phyloP scores from a whole-genome alignment of 64 coral and sea anemone genomes.

The Montipora sp. region DNA sequence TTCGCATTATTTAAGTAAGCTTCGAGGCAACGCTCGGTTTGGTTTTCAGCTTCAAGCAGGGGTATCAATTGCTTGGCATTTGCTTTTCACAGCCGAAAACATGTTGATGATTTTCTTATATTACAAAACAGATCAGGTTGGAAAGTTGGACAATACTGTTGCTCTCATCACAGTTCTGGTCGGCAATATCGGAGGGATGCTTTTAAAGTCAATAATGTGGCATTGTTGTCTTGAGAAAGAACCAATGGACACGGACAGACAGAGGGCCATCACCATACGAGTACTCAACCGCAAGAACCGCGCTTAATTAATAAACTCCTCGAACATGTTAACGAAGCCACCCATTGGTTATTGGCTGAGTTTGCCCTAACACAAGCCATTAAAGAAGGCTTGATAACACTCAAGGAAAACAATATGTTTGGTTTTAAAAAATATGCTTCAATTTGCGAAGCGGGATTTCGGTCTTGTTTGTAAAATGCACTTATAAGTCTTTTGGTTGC shows the following conservation, averaged over 20 bases:
- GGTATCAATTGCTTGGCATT: not conserved
- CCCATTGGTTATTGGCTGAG: not conserved
- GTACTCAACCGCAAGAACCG: not conserved
- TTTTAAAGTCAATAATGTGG: not conserved
- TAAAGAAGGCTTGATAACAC: too few species aligned
- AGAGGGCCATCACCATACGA: not conserved
- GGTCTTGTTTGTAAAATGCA: too few species aligned
- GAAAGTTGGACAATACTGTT: not conserved
- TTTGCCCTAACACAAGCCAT: too few species aligned
- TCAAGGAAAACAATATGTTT: too few species aligned
- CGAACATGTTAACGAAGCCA: not conserved
- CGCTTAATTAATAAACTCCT: not conserved
- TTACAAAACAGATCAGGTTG: not conserved
- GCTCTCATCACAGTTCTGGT: not conserved
- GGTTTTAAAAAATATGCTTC: too few species aligned
- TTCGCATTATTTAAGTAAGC: slow-evolving; percentile 22
- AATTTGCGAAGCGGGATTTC: too few species aligned
- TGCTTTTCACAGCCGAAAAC: slow-evolving; percentile 25
- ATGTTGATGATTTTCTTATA: not conserved
- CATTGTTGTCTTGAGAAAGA: not conserved
- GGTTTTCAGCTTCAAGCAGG: not conserved
- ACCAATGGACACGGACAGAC: too few species aligned
- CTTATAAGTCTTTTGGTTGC: too few species aligned
- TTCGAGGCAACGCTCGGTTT: not conserved
- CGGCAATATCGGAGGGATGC: slow-evolving; percentile 9